A percentile compares a stretch with the other conserved stretches of the same genome.
Evolutionary conservation across 1,140 invertebrate genomes (phyloP).

Genomic region (Acromyrmex echinatior): DNA sequence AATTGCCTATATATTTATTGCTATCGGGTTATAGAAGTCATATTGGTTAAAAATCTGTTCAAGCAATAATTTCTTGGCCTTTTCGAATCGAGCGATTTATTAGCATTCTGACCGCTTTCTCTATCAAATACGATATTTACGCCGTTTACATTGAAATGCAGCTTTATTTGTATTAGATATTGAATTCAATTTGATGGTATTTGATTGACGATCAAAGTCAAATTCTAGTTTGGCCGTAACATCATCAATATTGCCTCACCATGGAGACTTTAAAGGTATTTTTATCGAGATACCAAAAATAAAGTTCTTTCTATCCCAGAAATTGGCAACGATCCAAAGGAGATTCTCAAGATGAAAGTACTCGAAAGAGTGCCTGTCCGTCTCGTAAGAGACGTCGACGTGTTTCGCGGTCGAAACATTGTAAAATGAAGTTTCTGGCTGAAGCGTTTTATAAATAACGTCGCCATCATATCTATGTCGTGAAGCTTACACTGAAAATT

Average conservation of each 20-base stretch:
- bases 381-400: slow-evolving; percentile 30
- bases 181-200: slow-evolving; percentile 2
- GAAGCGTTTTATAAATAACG: slow-evolving; percentile 58
- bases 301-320: slow-evolving; percentile 70
- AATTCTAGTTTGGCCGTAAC: background rate
- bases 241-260: background rate
- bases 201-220: background rate
- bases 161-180: background rate
- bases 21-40: background rate
- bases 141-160: slow-evolving; percentile 4
- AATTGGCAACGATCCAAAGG: slow-evolving; percentile 77
- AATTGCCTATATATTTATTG: slow-evolving; percentile 37
- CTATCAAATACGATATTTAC: slow-evolving; percentile 24
- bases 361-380: slow-evolving; percentile 37
- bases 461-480: background rate
- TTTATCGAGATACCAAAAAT: slow-evolving; percentile 76
- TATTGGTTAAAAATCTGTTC: background rate
- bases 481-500: background rate
- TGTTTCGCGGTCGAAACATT: slow-evolving; percentile 59
- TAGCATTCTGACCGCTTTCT: slow-evolving; percentile 26
- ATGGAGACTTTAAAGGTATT: slow-evolving; percentile 43
- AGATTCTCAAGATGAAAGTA: slow-evolving; percentile 68
- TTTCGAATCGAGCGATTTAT: slow-evolving; percentile 41
- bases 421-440: slow-evolving; percentile 36
- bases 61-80: slow-evolving; percentile 45